Percentiles rank a stretch among this genome's conserved stretches.
phyloP scores from a whole-genome alignment of 2,888 invertebrate species.

The Phlogophora meticulosa region DNA sequence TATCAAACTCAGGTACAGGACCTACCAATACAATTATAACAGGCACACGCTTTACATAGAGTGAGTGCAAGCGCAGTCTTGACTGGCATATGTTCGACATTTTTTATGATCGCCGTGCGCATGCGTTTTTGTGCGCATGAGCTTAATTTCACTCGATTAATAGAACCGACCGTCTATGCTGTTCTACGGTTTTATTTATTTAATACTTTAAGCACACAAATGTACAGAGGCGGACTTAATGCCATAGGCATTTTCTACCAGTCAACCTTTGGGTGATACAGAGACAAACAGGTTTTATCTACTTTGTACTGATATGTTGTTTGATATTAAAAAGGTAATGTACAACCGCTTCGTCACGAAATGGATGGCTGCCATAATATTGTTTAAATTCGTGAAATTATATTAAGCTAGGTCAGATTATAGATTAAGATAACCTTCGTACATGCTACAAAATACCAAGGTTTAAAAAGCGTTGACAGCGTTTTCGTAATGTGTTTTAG shows the following conservation, averaged over 20 bases:
- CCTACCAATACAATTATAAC: too few relatives aligned
- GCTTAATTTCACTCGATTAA: not conserved
- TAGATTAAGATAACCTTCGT: constrained; percentile 36
- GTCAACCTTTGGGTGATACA: too few relatives aligned
- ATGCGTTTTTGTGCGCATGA: not conserved
- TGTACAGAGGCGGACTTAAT: too few relatives aligned
- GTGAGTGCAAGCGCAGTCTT: not conserved
- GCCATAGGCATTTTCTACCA: too few relatives aligned
- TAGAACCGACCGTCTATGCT: not conserved
- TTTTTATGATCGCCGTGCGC: not conserved
- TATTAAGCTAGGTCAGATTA: constrained; percentile 33
- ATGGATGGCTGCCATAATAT: constrained; percentile 15
- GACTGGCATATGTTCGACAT: not conserved
- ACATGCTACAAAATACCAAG: constrained; percentile 1
- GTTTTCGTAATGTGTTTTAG: constrained; percentile 5
- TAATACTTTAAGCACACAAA: too few relatives aligned
- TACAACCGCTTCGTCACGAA: constrained; percentile 3
- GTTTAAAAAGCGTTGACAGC: constrained; percentile 5
- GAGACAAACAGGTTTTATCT: not conserved
- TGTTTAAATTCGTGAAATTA: constrained; percentile 28
- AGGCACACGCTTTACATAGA: too few relatives aligned
- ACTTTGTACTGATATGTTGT: not conserved
- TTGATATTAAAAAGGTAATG: constrained; percentile 20
- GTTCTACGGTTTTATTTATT: too few relatives aligned
- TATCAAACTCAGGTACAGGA: too few relatives aligned